Conservation (phyloP, 2,888 invertebrate species). For the Neoaliturus tenellus region DNA sequence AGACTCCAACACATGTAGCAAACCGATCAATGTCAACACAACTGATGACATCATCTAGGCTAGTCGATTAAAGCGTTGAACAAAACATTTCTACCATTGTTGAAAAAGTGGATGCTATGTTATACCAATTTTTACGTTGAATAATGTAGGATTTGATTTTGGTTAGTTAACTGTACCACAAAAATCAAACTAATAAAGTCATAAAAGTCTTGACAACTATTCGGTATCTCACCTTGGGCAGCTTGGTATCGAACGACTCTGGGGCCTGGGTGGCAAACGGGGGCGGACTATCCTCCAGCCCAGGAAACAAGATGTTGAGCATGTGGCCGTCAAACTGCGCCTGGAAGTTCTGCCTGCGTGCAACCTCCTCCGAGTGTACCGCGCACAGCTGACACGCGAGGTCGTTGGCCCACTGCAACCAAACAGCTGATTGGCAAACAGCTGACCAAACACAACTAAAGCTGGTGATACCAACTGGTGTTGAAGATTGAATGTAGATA, state of each 20-base stretch:
- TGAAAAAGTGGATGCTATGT: too few species aligned
- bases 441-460: background rate
- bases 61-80: too few species aligned
- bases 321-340: slow-evolving; percentile 89
- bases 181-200: too few species aligned
- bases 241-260: slow-evolving; percentile 82
- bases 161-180: too few species aligned
- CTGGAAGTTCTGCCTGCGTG: slow-evolving; percentile 86
- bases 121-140: too few species aligned
- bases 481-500: too few species aligned
- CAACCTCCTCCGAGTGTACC: slow-evolving; percentile 90
- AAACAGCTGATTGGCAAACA: slow-evolving; percentile 24
- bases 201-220: background rate
- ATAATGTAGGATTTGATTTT: too few species aligned
- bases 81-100: too few species aligned
- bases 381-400: slow-evolving; percentile 86
- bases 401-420: slow-evolving; percentile 87
- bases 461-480: too few species aligned
- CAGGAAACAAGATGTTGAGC: slow-evolving; percentile 90
- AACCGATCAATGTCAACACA: too few species aligned
- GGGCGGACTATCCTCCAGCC: slow-evolving; percentile 88
- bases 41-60: too few species aligned
- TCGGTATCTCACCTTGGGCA: slow-evolving; percentile 77
- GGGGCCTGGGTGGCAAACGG: slow-evolving; percentile 89
- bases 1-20: too few species aligned